Percentiles rank a stretch among this genome's conserved stretches.
Conservation (phyloP, 2,797 vertebrate genomes). For the Galaxias olidus region DNA sequence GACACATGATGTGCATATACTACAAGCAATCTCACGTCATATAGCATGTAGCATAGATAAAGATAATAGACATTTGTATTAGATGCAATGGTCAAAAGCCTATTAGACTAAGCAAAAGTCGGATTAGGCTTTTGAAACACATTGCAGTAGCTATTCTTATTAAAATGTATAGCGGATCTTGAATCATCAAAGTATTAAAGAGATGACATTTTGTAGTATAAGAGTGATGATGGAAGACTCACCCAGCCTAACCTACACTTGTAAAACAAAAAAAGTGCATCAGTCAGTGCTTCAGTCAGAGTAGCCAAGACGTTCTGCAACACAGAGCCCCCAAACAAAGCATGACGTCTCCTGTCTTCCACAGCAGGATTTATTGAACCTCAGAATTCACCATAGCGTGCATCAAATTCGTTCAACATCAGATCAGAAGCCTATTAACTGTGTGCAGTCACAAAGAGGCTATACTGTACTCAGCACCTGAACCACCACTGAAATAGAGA, state of each 20-base stretch:
- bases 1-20: too few relatives aligned
- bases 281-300: slow-evolving; percentile 8
- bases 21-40: too few relatives aligned
- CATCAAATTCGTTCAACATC: slow-evolving; percentile 3
- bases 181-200: too few relatives aligned
- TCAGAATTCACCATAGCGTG: slow-evolving; percentile 9
- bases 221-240: slow-evolving; percentile 11
- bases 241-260: slow-evolving; percentile 15
- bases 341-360: not conserved
- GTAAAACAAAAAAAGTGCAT: slow-evolving; percentile 19
- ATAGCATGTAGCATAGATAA: too few relatives aligned
- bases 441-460: not conserved
- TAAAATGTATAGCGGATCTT: too few relatives aligned
- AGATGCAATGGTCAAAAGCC: too few relatives aligned
- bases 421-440: too few relatives aligned
- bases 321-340: slow-evolving; percentile 15
- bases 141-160: too few relatives aligned
- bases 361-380: not conserved
- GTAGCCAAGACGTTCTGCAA: not conserved
- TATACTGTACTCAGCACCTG: not conserved
- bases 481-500: not conserved
- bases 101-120: too few relatives aligned
- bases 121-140: too few relatives aligned
- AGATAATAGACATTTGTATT: too few relatives aligned
- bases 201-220: not conserved